Evolutionary conservation across 2,797 vertebrate species (phyloP).

Genomic region (Ara ararauna): DNA sequence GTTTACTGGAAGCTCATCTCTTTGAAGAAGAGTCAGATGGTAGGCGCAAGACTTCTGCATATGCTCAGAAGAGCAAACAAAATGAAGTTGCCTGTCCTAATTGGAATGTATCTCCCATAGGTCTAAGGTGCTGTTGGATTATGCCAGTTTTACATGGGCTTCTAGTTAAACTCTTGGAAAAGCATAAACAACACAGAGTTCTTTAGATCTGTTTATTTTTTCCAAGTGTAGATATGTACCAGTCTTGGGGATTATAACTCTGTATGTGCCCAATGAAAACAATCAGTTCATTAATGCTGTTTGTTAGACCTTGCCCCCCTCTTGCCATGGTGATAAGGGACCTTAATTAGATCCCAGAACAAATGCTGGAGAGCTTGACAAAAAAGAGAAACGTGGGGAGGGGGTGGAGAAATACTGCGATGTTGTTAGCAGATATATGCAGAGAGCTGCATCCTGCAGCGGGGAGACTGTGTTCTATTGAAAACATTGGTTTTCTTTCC

Average conservation of each 20-base stretch:
- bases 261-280: constrained; percentile 53
- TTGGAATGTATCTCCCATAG: not conserved
- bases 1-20: constrained; percentile 54
- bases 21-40: constrained; percentile 34
- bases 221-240: not conserved
- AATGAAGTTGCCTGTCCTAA: not conserved
- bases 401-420: constrained; percentile 56
- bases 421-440: constrained; percentile 59
- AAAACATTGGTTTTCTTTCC: not conserved
- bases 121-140: not conserved
- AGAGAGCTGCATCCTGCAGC: constrained; percentile 41
- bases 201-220: not conserved
- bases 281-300: constrained; percentile 68
- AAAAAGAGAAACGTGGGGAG: constrained; percentile 45
- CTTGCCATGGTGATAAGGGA: constrained; percentile 61
- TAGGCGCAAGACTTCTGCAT: constrained; percentile 13
- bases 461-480: not conserved
- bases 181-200: not conserved
- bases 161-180: not conserved
- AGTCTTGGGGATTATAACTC: constrained; percentile 44
- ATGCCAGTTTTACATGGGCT: not conserved
- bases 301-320: constrained; percentile 68
- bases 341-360: constrained; percentile 70
- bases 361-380: constrained; percentile 60
- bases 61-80: not conserved